phyloP scores from a whole-genome alignment of 1,140 invertebrate genomes.

The Drosophila kanapiae region DNA sequence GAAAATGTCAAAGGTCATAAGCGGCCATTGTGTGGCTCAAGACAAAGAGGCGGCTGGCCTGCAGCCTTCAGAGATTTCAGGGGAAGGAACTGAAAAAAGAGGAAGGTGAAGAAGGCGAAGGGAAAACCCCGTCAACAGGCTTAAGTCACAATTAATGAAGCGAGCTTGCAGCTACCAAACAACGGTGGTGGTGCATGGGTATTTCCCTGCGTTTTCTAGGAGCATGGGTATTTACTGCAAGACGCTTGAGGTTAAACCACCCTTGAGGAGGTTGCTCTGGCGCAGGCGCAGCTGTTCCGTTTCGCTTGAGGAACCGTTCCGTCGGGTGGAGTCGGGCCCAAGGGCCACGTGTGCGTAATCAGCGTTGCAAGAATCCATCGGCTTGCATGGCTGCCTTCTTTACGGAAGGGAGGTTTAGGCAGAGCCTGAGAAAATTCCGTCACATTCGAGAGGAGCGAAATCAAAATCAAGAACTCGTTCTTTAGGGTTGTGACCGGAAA shows the following conservation, averaged over 20 bases:
- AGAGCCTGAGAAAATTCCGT: constrained; percentile 61
- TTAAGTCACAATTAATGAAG: constrained; percentile 58
- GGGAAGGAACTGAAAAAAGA: constrained; percentile 23
- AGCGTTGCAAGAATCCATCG: constrained; percentile 43
- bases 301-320: constrained; percentile 68
- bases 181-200: constrained; percentile 45
- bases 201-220: constrained; percentile 23
- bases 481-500: neutral
- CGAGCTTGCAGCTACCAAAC: constrained; percentile 39
- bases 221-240: constrained; percentile 12
- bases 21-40: constrained; percentile 52
- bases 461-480: constrained; percentile 58
- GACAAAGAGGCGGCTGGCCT: constrained; percentile 42
- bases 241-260: constrained; percentile 46
- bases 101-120: constrained; percentile 30
- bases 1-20: constrained; percentile 79
- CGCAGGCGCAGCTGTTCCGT: constrained; percentile 71
- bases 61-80: constrained; percentile 43
- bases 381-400: constrained; percentile 13
- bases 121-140: constrained; percentile 49
- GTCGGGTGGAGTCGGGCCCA: constrained; percentile 36
- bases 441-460: constrained; percentile 33
- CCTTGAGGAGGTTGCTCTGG: constrained; percentile 63
- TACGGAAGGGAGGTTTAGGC: constrained; percentile 13
- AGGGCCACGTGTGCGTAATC: constrained; percentile 64